Evolutionary conservation across 2,797 vertebrate species (phyloP).

Genomic region (Falco rusticolus): DNA sequence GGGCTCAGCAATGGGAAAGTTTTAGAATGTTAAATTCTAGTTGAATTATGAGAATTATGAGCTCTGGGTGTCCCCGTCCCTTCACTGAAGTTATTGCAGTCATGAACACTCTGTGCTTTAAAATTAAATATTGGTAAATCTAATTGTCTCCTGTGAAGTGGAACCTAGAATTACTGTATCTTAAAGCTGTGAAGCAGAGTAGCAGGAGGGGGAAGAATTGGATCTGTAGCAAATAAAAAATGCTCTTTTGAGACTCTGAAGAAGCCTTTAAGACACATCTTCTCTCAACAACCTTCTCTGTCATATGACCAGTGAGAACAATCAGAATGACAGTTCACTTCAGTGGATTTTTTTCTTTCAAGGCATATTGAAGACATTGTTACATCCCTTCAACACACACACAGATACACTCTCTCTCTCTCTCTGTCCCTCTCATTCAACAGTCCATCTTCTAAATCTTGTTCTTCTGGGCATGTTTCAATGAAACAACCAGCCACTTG

Average conservation of each 20-base stretch:
- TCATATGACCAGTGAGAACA: slow-evolving; percentile 12
- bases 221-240: slow-evolving; percentile 23
- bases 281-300: slow-evolving; percentile 45
- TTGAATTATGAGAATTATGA: slow-evolving; percentile 57
- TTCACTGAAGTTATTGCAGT: slow-evolving; percentile 54
- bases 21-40: slow-evolving; percentile 46
- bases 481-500: background rate
- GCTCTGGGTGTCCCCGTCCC: background rate
- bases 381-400: background rate
- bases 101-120: slow-evolving; percentile 51
- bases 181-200: slow-evolving; percentile 4
- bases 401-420: too few relatives aligned
- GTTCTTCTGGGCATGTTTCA: background rate
- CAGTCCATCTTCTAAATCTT: background rate
- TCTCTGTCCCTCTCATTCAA: background rate
- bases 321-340: slow-evolving; percentile 31
- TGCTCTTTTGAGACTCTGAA: slow-evolving; percentile 49
- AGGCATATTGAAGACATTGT: background rate
- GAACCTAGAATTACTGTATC: slow-evolving; percentile 50
- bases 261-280: slow-evolving; percentile 40
- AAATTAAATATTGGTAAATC: slow-evolving; percentile 74
- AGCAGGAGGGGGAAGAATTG: background rate
- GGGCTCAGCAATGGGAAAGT: background rate
- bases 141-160: slow-evolving; percentile 68
- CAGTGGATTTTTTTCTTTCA: background rate